A percentile compares a stretch with the other conserved stretches of the same genome.
These are phyloP conservation scores for Pandemis heparana DNA, from an alignment of 2,888 invertebrate species.

Conservation along the genomic window DNA sequence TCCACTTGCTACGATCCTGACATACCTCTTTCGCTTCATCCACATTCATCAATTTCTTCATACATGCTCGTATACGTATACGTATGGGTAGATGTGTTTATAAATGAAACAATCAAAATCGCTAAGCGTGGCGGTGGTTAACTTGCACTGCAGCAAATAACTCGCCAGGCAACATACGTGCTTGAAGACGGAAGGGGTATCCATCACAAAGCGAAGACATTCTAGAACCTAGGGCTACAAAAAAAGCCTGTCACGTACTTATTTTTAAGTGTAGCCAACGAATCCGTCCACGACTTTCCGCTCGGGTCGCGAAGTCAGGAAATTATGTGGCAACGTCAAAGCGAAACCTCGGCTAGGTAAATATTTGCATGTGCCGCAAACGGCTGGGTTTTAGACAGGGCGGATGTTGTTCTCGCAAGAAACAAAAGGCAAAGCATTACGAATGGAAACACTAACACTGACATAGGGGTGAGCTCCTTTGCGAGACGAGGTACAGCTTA, in stretches of 20 bases:
- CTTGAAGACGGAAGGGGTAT: constrained; percentile 1
- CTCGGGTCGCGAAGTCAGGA: constrained; percentile 58
- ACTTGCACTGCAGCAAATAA: neutral
- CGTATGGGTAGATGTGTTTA: neutral
- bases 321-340: constrained; percentile 67
- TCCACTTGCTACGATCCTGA: too few species aligned
- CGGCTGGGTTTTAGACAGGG: constrained; percentile 68
- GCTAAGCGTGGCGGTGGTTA: neutral
- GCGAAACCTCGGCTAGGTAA: constrained; percentile 68
- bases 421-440: constrained; percentile 74
- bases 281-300: constrained; percentile 28
- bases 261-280: constrained; percentile 38
- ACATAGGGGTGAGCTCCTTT: constrained; percentile 39
- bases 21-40: too few species aligned
- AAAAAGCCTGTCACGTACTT: constrained; percentile 27
- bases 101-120: neutral
- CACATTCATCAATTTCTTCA: too few species aligned
- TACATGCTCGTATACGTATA: neutral
- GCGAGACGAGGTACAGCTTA: constrained; percentile 19
- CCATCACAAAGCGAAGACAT: constrained; percentile 17
- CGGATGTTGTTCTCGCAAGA: constrained; percentile 65
- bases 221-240: constrained; percentile 20
- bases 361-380: constrained; percentile 73
- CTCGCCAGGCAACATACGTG: neutral
- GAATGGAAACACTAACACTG: constrained; percentile 61